Evolutionary conservation across 2,888 invertebrate genomes (phyloP).

Genomic region (Keiferia lycopersicella): DNA sequence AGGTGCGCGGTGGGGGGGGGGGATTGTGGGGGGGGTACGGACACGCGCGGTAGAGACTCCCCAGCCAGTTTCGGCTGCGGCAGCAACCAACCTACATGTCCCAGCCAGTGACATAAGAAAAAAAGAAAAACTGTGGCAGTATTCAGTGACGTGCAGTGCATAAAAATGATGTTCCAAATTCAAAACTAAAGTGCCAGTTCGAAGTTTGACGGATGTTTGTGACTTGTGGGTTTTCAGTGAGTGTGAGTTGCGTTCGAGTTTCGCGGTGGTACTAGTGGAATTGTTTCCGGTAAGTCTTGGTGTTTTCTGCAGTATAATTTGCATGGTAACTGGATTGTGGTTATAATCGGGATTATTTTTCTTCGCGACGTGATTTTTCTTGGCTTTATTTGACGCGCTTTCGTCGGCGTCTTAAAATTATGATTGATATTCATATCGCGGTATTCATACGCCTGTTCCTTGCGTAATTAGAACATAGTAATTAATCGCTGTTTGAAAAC

Average conservation of each 20-base stretch:
- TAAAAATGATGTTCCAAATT: conserved; percentile 32
- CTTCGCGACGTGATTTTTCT: background rate
- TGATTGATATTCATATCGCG: conserved; percentile 14
- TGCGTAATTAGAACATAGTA: conserved; percentile 14
- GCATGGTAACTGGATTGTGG: conserved; percentile 46
- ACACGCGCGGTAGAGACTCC: conserved; percentile 77
- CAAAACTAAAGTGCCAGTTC: background rate
- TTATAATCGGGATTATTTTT: conserved; percentile 16
- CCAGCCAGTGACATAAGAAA: conserved; percentile 38
- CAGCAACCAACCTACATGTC: conserved; percentile 58
- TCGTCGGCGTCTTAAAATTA: conserved; percentile 17
- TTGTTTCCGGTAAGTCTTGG: conserved; percentile 62
- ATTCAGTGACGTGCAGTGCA: conserved; percentile 68
- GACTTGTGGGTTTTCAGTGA: conserved; percentile 22
- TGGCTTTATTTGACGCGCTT: background rate
- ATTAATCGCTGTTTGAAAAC: conserved; percentile 16
- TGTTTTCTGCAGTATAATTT: conserved; percentile 56
- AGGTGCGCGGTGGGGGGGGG: conserved; percentile 60
- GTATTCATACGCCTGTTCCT: conserved; percentile 4
- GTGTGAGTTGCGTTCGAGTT: conserved; percentile 56
- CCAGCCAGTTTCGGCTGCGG: conserved; percentile 78
- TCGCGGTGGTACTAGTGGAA: conserved; percentile 47
- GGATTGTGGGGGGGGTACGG: conserved; percentile 58
- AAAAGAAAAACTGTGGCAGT: conserved; percentile 57
- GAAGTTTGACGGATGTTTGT: conserved; percentile 4